Evolutionary conservation across 2,888 invertebrate species (phyloP), one percentile per base, ranked within the genome.

Genomic region (Clitarchus hookeri): DNA sequence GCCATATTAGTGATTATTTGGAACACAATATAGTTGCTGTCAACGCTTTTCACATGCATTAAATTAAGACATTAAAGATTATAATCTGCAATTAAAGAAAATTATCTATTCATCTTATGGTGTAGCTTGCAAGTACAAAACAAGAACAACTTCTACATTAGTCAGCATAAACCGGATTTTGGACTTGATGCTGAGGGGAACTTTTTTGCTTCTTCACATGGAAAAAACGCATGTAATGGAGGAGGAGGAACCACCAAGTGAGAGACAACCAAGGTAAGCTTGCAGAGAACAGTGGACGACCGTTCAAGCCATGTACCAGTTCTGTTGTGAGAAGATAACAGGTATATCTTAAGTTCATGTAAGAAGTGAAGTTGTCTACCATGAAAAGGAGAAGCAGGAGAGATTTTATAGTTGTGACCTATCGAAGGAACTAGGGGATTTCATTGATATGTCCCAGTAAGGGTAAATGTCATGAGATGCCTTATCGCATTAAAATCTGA

Each of bases 221-320:
- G 78, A 8, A n/a, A 79, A 78, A 79, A 0, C 23, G 13, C 13
- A 26, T 79, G 79, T 27, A 23, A 79, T 79, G 79, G 79, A 79
- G 79, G 12, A 25, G n/a, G 79, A 79, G 79, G 25, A 79, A 79
- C 79, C 25, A 79, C 79, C 23, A 79, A 79, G 25, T 0, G 8
- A 79, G n/a, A 79, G 79, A 79, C 25, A 79, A 79, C n/a, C 79
- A 79, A 79, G 79, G 79, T 13, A 79, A 79, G 25, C 79, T 79
- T n/a, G n/a, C 23, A 79, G 23, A 79, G n/a, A n/a, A 79, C 79
- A 79, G 79, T 79, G 25, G 8, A 79, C 27, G 23, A 79, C 79
- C 6, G 79, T n/a, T 27, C 4, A 79, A n/a, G n/a, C 4, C 27
- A 79, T 79, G n/a, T 79, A 79, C 23, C 79, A 27, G 25, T 79